Percentiles rank a stretch among this genome's conserved stretches.
phyloP scores from a whole-genome alignment of 2,113 vertebrate genomes.

The mouse (Mus musculus) region DNA sequence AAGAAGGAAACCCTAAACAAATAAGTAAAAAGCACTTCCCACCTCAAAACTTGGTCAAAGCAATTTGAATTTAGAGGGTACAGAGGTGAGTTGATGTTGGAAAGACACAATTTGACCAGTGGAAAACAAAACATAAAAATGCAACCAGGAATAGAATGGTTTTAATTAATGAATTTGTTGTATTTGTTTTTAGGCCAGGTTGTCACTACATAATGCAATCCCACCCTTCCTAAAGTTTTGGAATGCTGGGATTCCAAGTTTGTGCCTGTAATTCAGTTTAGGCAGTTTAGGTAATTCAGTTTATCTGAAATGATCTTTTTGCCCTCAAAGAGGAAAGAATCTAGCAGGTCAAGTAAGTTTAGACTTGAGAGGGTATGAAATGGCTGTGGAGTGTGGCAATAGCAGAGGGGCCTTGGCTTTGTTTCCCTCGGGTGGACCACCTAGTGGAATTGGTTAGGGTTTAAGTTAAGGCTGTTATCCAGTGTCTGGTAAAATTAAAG shows the following conservation, averaged over 20 bases:
- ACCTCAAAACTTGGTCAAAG: background rate
- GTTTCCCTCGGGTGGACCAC: background rate
- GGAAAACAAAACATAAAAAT: slow-evolving; percentile 39
- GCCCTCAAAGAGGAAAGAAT: background rate
- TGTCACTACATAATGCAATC: background rate
- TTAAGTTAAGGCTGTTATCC: slow-evolving; percentile 53
- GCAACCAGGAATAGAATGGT: background rate
- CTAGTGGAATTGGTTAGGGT: slow-evolving; percentile 10
- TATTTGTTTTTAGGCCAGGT: background rate
- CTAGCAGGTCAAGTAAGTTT: background rate
- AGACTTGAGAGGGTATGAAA: background rate
- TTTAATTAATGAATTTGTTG: slow-evolving; percentile 23
- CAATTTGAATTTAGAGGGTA: slow-evolving; percentile 28
- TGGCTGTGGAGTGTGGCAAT: background rate
- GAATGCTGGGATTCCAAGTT: background rate
- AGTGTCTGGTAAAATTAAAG: slow-evolving; percentile 4
- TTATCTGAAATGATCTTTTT: slow-evolving; percentile 10
- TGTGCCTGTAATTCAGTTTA: background rate
- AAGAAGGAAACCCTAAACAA: background rate
- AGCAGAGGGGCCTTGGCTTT: background rate
- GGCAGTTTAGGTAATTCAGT: background rate
- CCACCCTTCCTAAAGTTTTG: background rate
- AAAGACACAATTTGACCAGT: slow-evolving; percentile 7
- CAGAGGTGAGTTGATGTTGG: slow-evolving; percentile 28
- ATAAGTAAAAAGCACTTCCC: background rate